phyloP scores from a whole-genome alignment of 2,888 invertebrate species.

The Punctoribates punctum region DNA sequence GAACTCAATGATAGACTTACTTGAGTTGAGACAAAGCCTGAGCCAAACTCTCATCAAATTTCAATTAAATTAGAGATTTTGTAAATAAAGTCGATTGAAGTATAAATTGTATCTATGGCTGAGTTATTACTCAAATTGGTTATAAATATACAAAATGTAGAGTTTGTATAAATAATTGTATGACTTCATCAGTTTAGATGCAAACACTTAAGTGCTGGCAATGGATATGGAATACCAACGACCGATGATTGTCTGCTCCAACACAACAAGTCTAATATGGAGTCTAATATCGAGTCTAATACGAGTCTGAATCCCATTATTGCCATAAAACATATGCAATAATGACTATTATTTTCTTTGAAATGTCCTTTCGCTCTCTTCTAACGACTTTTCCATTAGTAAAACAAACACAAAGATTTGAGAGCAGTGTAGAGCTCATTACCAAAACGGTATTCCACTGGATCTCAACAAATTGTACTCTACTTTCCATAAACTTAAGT shows the following conservation, averaged over 20 bases:
- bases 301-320: slow-evolving; percentile 5
- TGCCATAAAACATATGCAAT: slow-evolving; percentile 32
- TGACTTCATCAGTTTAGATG: not conserved
- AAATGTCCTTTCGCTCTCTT: slow-evolving; percentile 37
- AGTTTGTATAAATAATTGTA: not conserved
- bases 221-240: not conserved
- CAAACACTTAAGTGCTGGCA: slow-evolving; percentile 18
- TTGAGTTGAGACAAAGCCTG: not conserved
- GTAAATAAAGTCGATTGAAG: slow-evolving; percentile 33
- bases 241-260: not conserved
- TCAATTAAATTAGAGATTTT: slow-evolving; percentile 2
- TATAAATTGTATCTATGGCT: slow-evolving; percentile 15
- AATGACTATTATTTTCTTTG: slow-evolving; percentile 37
- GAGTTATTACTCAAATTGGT: slow-evolving; percentile 4
- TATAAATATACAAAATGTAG: not conserved
- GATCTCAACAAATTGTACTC: slow-evolving; percentile 23
- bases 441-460: not conserved
- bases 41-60: slow-evolving; percentile 28
- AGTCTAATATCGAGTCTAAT: not conserved
- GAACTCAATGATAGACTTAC: not conserved
- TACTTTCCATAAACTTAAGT: not conserved
- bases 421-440: slow-evolving; percentile 24
- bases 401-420: slow-evolving; percentile 38
- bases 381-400: slow-evolving; percentile 39
- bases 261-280: not conserved